Conservation (phyloP, 2,113 vertebrate genomes). For the Pampusana beccarii region DNA sequence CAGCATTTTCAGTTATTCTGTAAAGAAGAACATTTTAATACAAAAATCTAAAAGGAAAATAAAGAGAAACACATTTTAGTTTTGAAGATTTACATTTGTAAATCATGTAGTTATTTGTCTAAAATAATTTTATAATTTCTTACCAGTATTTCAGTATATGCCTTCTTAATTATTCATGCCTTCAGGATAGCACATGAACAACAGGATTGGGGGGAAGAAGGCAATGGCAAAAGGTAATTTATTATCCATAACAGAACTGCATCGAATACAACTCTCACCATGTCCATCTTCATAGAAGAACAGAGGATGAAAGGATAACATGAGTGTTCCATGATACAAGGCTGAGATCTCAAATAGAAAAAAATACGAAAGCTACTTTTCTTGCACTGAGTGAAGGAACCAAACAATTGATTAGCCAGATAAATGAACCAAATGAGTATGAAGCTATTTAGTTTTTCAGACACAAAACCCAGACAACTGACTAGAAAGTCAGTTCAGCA, state of each 20-base stretch:
- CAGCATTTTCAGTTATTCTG: neutral
- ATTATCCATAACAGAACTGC: neutral
- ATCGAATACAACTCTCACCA: neutral
- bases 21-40: neutral
- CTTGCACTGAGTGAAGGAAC: neutral
- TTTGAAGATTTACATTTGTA: neutral
- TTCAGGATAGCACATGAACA: neutral
- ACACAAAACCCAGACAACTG: neutral
- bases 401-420: neutral
- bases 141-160: neutral
- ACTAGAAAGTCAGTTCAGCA: neutral
- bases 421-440: neutral
- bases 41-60: neutral
- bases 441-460: neutral
- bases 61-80: neutral
- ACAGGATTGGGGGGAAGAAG: neutral
- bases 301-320: neutral
- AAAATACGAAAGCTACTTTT: neutral
- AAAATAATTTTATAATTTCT: neutral
- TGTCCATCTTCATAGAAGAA: neutral
- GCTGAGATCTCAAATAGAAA: neutral
- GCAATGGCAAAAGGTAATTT: neutral
- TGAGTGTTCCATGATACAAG: neutral
- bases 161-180: neutral
- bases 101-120: neutral